Conservation (phyloP, 1,140 invertebrate genomes). For the Delia radicum region DNA sequence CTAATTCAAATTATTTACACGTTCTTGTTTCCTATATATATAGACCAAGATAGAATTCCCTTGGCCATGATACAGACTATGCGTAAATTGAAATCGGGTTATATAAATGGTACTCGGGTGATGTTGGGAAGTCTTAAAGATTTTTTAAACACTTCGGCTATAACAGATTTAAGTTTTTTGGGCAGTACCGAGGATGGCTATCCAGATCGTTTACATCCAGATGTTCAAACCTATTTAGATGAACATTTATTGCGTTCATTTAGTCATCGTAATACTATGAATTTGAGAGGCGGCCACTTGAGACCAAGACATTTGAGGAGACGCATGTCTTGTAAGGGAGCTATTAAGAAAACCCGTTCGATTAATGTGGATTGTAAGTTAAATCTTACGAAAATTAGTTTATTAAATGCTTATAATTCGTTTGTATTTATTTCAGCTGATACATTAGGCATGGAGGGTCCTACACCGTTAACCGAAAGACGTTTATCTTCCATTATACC, state of each 20-base stretch:
- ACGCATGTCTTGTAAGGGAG: constrained; percentile 80
- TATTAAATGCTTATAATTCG: neutral
- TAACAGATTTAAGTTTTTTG: constrained; percentile 93
- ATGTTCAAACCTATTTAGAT: constrained; percentile 85
- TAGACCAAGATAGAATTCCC: constrained; percentile 90
- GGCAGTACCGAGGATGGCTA: constrained; percentile 88
- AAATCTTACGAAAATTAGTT: neutral
- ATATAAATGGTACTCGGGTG: constrained; percentile 96
- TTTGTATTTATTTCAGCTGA: constrained; percentile 61
- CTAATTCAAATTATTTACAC: neutral
- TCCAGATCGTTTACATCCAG: constrained; percentile 79
- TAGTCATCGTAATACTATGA: constrained; percentile 68
- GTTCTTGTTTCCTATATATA: neutral
- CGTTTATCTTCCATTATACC: constrained; percentile 61
- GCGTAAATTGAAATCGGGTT: constrained; percentile 97
- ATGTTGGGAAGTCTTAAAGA: constrained; percentile 88
- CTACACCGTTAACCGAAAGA: constrained; percentile 60
- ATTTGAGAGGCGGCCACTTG: constrained; percentile 60
- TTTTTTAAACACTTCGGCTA: constrained; percentile 93
- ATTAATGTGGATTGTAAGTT: constrained; percentile 80
- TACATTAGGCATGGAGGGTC: constrained; percentile 73
- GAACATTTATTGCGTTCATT: constrained; percentile 82
- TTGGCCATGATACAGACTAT: constrained; percentile 95
- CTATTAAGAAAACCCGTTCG: constrained; percentile 83
- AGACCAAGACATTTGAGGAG: constrained; percentile 63